A percentile compares a stretch with the other conserved stretches of the same genome.
Conservation (phyloP, 2,888 invertebrate genomes). For the Drosophila testacea region DNA sequence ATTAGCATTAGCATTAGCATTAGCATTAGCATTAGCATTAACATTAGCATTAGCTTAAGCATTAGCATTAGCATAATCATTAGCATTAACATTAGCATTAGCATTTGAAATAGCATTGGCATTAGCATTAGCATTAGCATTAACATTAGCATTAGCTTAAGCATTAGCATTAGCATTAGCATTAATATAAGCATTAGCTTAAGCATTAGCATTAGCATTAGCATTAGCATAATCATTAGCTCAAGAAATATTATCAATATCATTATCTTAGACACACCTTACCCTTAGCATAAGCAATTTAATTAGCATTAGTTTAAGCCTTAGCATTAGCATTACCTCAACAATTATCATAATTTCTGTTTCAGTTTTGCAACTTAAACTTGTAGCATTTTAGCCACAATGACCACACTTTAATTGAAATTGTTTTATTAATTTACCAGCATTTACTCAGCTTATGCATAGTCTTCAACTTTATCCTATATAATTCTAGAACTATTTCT, state of each 20-base stretch:
- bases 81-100: constrained; percentile 3
- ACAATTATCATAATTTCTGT: no score
- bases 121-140: neutral
- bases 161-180: neutral
- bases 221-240: neutral
- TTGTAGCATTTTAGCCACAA: no score
- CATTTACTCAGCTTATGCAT: neutral
- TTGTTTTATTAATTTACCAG: constrained; percentile 1
- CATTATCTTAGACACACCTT: neutral
- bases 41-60: neutral
- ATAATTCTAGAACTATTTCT: constrained; percentile 1
- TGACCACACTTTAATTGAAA: neutral
- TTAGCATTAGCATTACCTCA: neutral
- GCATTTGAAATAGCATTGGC: neutral
- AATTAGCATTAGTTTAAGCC: neutral
- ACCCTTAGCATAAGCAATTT: neutral
- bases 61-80: neutral
- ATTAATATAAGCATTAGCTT: constrained; percentile 2
- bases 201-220: constrained; percentile 5
- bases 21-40: constrained; percentile 1
- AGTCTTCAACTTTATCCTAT: neutral
- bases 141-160: neutral
- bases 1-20: constrained; percentile 1
- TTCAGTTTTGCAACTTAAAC: no score
- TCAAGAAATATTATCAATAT: neutral